Evolutionary conservation across 2,888 invertebrate species (phyloP).

Genomic region (Euproctis similis): DNA sequence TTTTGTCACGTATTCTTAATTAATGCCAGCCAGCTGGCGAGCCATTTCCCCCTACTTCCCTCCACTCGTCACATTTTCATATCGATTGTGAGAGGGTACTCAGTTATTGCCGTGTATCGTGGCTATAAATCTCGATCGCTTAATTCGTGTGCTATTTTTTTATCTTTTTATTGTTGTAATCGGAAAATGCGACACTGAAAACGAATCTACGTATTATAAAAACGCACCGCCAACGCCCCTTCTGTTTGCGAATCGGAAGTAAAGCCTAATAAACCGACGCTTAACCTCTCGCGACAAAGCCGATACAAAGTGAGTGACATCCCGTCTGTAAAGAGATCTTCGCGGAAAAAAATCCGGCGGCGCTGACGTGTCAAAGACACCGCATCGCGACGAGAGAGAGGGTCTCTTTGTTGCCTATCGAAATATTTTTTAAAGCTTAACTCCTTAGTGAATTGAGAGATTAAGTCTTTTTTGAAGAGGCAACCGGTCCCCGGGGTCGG

Average conservation of each 20-base stretch:
- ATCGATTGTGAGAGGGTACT: conserved; percentile 58
- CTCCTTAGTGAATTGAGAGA: conserved; percentile 77
- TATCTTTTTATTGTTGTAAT: too few relatives aligned
- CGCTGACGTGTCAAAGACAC: conserved; percentile 75
- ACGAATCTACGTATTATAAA: too few relatives aligned
- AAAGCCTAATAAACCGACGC: conserved; percentile 72
- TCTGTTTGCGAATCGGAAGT: conserved; percentile 69
- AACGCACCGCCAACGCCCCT: conserved; percentile 49
- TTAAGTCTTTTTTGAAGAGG: conserved; percentile 78
- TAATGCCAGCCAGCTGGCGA: conserved; percentile 63
- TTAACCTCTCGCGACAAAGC: conserved; percentile 73
- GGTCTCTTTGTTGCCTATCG: conserved; percentile 69
- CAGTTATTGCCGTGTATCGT: conserved; percentile 33
- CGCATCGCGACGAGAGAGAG: conserved; percentile 56
- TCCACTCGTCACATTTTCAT: conserved; percentile 65
- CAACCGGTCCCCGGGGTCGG: conserved; percentile 76
- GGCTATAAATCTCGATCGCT: conserved; percentile 43
- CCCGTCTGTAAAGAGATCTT: conserved; percentile 64
- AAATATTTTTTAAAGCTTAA: conserved; percentile 76
- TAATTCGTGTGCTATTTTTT: conserved; percentile 34
- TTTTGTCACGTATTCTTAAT: conserved; percentile 78
- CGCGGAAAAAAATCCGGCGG: conserved; percentile 66
- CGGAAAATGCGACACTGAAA: conserved; percentile 41
- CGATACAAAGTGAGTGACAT: conserved; percentile 75
- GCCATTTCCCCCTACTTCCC: too few relatives aligned